Evolutionary conservation across 2,888 invertebrate genomes (phyloP).

Genomic region (Auanema freiburgensis): DNA sequence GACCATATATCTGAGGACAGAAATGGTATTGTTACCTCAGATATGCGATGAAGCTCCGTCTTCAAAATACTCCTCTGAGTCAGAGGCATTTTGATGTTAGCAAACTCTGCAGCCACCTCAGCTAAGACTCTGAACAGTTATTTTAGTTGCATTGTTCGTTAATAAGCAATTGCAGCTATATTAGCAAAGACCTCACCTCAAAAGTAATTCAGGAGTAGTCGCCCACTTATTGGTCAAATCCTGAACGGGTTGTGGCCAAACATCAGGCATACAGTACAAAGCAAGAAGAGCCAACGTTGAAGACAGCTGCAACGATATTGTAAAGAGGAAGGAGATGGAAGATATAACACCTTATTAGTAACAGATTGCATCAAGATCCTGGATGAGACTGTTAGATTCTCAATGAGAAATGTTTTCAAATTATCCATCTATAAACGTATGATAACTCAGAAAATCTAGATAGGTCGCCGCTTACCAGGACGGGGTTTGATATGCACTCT

Average conservation of each 20-base stretch:
- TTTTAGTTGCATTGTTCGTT: neutral
- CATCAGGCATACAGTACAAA: slow-evolving; percentile 45
- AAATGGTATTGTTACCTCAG: slow-evolving; percentile 26
- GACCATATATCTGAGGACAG: neutral
- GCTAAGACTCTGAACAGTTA: slow-evolving; percentile 43
- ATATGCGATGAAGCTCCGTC: slow-evolving; percentile 40
- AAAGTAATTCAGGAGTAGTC: slow-evolving; percentile 41
- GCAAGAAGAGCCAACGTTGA: slow-evolving; percentile 42
- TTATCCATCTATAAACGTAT: slow-evolving; percentile 25
- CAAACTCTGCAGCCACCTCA: slow-evolving; percentile 54
- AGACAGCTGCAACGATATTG: slow-evolving; percentile 23
- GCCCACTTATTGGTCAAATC: slow-evolving; percentile 50
- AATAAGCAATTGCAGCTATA: neutral
- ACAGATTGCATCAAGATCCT: slow-evolving; percentile 29
- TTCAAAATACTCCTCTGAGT: slow-evolving; percentile 47
- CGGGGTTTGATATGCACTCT: slow-evolving; percentile 32
- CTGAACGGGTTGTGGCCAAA: slow-evolving; percentile 49
- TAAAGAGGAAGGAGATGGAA: neutral
- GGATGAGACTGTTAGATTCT: slow-evolving; percentile 29
- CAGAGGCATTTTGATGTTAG: slow-evolving; percentile 48
- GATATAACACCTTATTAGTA: slow-evolving; percentile 26
- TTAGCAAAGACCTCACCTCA: slow-evolving; percentile 27
- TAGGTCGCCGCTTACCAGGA: slow-evolving; percentile 28
- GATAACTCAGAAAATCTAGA: no score
- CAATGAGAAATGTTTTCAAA: slow-evolving; percentile 39